phyloP scores from a whole-genome alignment of 2,797 vertebrate genomes.

The Clamator glandarius region DNA sequence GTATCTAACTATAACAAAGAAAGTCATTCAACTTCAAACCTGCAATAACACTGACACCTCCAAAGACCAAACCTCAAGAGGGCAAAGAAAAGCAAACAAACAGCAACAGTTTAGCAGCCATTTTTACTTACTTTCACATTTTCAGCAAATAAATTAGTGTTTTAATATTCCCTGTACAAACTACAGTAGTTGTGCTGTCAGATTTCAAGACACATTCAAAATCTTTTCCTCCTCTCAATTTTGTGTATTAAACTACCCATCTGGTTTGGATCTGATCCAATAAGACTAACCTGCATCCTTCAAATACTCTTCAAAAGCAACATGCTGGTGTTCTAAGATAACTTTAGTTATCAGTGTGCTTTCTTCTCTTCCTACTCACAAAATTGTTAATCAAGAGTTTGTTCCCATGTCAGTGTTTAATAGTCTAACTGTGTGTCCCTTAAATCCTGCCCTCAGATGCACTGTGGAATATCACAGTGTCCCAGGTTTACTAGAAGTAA shows the following conservation, averaged over 20 bases:
- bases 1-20: neutral
- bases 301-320: neutral
- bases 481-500: neutral
- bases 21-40: neutral
- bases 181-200: neutral
- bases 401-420: neutral
- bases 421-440: neutral
- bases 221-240: neutral
- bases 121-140: neutral
- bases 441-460: neutral
- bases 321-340: neutral
- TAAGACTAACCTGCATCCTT: neutral
- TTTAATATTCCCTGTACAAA: constrained; percentile 24
- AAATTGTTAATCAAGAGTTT: neutral
- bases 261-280: neutral
- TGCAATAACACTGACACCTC: neutral
- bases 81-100: constrained; percentile 10
- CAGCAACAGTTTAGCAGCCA: neutral
- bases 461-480: neutral
- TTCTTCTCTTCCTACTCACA: neutral
- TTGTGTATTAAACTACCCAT: neutral
- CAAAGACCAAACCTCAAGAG: neutral
- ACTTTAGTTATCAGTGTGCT: neutral
- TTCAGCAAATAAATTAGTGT: constrained; percentile 1
- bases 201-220: neutral